A percentile compares a stretch with the other conserved stretches of the same genome.
These are phyloP conservation scores for Gnathonemus echidnorhynchus DNA, from an alignment of 2,113 vertebrate genomes.

Conservation along the genomic window DNA sequence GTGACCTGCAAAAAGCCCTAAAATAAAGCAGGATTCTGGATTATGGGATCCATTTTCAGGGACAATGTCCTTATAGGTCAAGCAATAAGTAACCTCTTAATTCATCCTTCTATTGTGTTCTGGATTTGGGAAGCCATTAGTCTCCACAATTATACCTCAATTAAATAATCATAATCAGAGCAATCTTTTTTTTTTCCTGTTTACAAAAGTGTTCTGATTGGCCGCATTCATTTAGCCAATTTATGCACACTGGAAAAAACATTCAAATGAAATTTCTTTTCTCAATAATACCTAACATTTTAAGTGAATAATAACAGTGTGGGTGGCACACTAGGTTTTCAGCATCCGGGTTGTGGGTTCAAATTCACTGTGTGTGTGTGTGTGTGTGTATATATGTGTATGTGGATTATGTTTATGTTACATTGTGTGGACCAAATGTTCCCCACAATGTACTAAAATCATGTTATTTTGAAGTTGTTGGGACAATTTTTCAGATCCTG, in stretches of 20 bases:
- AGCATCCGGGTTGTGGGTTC: neutral
- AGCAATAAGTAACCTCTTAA: neutral
- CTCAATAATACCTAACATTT: neutral
- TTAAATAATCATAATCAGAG: neutral
- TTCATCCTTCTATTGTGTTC: neutral
- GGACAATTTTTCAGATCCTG: too few species aligned
- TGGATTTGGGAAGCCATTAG: neutral
- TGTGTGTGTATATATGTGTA: too few species aligned
- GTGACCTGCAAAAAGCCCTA: neutral
- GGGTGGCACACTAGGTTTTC: neutral
- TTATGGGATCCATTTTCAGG: neutral
- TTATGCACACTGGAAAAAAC: neutral
- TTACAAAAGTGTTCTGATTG: neutral
- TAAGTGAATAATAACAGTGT: neutral
- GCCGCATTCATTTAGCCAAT: neutral
- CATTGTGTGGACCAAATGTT: too few species aligned
- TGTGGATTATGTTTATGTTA: too few species aligned
- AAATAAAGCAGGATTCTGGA: neutral
- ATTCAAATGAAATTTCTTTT: neutral
- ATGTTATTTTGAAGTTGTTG: too few species aligned
- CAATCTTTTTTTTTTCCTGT: neutral
- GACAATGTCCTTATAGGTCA: neutral
- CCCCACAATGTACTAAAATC: too few species aligned
- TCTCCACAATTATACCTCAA: neutral
- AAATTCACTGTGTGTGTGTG: neutral